Percentiles rank a stretch among this genome's conserved stretches.
phyloP scores from a whole-genome alignment of 2,888 invertebrate genomes.

The Molanna angustata region DNA sequence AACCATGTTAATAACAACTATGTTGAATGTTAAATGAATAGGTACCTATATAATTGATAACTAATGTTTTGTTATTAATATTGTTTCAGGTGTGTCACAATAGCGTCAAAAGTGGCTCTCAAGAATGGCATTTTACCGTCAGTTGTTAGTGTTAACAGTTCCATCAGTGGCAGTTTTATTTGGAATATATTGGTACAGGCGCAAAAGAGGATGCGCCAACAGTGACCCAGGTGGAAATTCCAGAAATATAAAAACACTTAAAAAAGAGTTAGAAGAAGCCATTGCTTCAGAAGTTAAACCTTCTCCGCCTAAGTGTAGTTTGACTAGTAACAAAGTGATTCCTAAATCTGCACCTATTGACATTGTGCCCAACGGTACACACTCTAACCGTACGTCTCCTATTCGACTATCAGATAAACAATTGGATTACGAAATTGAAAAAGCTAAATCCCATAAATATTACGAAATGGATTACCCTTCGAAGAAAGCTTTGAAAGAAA shows the following conservation, averaged over 20 bases:
- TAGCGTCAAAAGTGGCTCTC: slow-evolving; percentile 67
- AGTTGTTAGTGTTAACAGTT: slow-evolving; percentile 74
- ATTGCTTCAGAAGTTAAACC: slow-evolving; percentile 56
- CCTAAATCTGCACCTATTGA: slow-evolving; percentile 67
- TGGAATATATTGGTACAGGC: slow-evolving; percentile 80
- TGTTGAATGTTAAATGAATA: too few relatives aligned
- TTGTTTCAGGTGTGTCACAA: slow-evolving; percentile 49
- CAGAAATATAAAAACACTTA: slow-evolving; percentile 47
- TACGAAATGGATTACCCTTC: slow-evolving; percentile 44
- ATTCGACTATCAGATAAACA: slow-evolving; percentile 63
- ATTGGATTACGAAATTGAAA: slow-evolving; percentile 66
- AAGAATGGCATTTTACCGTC: slow-evolving; percentile 76
- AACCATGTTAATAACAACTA: too few relatives aligned
- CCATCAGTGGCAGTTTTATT: slow-evolving; percentile 77
- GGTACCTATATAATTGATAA: too few relatives aligned
- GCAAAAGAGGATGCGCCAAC: slow-evolving; percentile 70
- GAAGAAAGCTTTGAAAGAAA: slow-evolving; percentile 34
- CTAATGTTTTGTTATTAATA: too few relatives aligned
- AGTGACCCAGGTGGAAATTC: slow-evolving; percentile 71
- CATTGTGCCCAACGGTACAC: slow-evolving; percentile 55
- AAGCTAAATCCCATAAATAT: slow-evolving; percentile 56
- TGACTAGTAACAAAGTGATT: slow-evolving; percentile 41
- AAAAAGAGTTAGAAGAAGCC: slow-evolving; percentile 53
- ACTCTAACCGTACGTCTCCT: slow-evolving; percentile 56
- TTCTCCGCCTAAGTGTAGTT: slow-evolving; percentile 54